Percentiles rank a stretch among this genome's conserved stretches.
Conservation (phyloP, 53 echinoderm and acorn worm genomes). For the Luidia sarsii region DNA sequence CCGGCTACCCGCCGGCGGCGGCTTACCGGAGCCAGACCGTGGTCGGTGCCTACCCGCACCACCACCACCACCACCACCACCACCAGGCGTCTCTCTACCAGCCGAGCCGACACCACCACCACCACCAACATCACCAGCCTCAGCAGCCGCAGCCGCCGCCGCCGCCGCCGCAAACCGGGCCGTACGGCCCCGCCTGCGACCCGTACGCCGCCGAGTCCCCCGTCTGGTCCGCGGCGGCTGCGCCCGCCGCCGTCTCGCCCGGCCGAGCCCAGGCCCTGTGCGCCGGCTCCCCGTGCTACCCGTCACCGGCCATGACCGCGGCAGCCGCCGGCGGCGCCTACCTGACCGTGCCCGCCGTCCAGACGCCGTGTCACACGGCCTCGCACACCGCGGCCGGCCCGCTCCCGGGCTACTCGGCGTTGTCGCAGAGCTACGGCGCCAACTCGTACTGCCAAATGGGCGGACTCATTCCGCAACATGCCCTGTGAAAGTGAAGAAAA, state of each 20-base stretch:
- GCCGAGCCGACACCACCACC: neutral
- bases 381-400: slow-evolving; percentile 8
- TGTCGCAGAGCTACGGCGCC: slow-evolving; percentile 9
- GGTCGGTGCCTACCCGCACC: neutral
- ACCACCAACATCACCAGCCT: neutral
- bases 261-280: slow-evolving; percentile 2
- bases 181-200: slow-evolving; percentile 5
- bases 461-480: slow-evolving; percentile 21
- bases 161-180: neutral
- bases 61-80: no score
- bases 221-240: no score
- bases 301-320: slow-evolving; percentile 4
- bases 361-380: slow-evolving; percentile 11
- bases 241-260: neutral
- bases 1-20: neutral
- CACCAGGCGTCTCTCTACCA: slow-evolving; percentile 3
- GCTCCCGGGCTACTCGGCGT: slow-evolving; percentile 1
- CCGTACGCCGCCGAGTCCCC: neutral
- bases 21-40: neutral
- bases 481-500: neutral
- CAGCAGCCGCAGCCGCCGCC: neutral
- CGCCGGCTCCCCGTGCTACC: slow-evolving; percentile 1
- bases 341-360: slow-evolving; percentile 14
- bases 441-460: slow-evolving; percentile 27
- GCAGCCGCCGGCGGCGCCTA: slow-evolving; percentile 30